Base-by-base conservation (phyloP, 2,888 invertebrate species). In the Ormyrus pomaceus region DNA sequence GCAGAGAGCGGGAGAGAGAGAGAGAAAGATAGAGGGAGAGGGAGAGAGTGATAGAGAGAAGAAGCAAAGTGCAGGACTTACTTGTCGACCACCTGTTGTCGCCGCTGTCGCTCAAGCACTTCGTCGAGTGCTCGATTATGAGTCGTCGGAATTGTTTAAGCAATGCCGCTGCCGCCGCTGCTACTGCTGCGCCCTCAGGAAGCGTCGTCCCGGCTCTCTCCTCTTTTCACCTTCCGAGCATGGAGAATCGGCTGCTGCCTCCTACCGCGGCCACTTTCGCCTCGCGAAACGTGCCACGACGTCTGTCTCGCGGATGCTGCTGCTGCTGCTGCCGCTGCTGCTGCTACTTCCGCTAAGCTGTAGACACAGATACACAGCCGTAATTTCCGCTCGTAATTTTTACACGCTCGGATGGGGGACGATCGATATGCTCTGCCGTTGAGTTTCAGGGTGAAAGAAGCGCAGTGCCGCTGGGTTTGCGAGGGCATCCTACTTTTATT, bases 1-100 rank as follows among this genome's bases (percentile, higher is more conserved):
- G 34, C 34, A 34, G 34, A 34, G 34, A 1, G 34, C 1, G 34
- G 1, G 34, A 34, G 34, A 34, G 34, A 34, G 34, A 34, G 34
- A 34, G 34, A 34, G 34, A 34, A 0, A 34, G 34, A 4, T 3
- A 2, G 34, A 0, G 34, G 0, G 3, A 34, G 34, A 34, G 3
- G 0, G 34, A 34, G 3, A 34, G 34, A 34, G 34, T 34, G 34
- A 34, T 34, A 34, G 34, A 34, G 34, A 34, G 34, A 34, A 34
- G 34, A 34, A 34, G 34, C 34, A 34, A 34, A 34, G 19, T 45
- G 78, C 65, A 70, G 75, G 80, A 84, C 83, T 84, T 87, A 87
- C 87, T 87, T 87, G 86, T 82, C 83, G 84, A 86, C 87, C 87
- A 89, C 89, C 88, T 88, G 89, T 88, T 88, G 83, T 84, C 83